Evolutionary conservation across 1,140 invertebrate genomes (phyloP), one percentile per base, ranked within the genome.

Genomic region (Temnothorax nylanderi): DNA sequence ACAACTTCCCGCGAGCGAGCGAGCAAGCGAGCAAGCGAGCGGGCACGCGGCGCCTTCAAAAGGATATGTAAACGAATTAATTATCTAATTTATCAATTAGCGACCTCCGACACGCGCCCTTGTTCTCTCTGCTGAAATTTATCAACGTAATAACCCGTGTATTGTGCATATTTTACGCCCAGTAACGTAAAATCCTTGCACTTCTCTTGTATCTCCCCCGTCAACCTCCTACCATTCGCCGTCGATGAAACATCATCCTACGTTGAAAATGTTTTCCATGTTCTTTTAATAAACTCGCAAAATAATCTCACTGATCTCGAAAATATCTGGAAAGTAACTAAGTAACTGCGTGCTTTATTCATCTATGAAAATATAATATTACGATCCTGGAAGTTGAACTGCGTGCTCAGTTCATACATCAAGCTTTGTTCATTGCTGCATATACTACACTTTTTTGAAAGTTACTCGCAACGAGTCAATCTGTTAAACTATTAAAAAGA

Each of bases 61-160:
- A 76, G 87, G 85, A 90, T 78, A 87, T 87, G 90, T 90, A 88
- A 91, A 60, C 81, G 90, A 86, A 90, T 92, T 91, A 92, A 92
- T 88, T 87, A 90, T 64, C 76, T 84, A 85, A 90, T 92, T 92
- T 88, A 90, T 92, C 85, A 89, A 87, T 91, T 91, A 87, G n/a
- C 54, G 76, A 41, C 62, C 54, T 85, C 65, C 54, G 67, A 74
- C 67, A 60, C 80, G 54, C 37, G 41, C 54, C 56, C 44, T 37
- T 74, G 69, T 84, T 75, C 44, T 34, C 49, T 18, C 26, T 41
- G 41, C 8, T 54, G 54, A 75, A 84, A 84, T 84, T 84, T 84
- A 84, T 84, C 54, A 60, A 32, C 16, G 37, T 82, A 82, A 82
- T 82, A 18, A 41, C 54, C 80, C 32, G 26, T 47, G 54, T 60